These are phyloP conservation scores for Caenorhabditis elegans DNA, from an alignment of 1,140 invertebrate species.

Conservation along the genomic window DNA sequence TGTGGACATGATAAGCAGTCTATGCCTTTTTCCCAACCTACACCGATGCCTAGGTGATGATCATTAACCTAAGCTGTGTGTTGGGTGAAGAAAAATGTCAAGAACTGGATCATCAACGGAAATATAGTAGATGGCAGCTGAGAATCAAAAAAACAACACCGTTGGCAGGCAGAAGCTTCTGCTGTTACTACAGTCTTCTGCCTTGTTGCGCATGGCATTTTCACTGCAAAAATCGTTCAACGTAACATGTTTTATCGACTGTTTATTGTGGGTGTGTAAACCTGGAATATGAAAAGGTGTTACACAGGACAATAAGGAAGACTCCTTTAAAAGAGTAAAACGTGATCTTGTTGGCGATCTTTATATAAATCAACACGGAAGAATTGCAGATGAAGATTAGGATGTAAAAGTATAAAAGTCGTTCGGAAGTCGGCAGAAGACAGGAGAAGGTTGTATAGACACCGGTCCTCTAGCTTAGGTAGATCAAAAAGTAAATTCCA, in stretches of 20 bases:
- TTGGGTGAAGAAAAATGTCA: not conserved
- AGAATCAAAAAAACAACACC: too few relatives aligned
- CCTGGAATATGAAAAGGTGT: not conserved
- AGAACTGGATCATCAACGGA: not conserved
- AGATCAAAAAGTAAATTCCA: too few relatives aligned
- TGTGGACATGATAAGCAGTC: not conserved
- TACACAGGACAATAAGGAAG: not conserved
- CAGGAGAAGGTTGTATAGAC: too few relatives aligned
- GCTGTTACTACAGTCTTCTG: not conserved
- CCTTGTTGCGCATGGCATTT: not conserved
- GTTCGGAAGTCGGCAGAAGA: too few relatives aligned
- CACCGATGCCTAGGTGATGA: not conserved
- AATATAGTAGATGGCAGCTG: not conserved
- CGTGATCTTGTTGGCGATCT: too few relatives aligned
- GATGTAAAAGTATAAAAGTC: too few relatives aligned
- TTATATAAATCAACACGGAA: too few relatives aligned
- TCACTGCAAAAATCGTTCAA: not conserved
- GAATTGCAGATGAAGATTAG: too few relatives aligned
- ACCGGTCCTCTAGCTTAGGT: too few relatives aligned
- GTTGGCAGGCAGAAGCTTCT: too few relatives aligned
- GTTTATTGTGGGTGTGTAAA: not conserved
- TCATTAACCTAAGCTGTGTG: not conserved
- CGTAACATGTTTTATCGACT: slow-evolving; percentile 22
- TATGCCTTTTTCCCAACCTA: not conserved
- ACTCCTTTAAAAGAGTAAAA: too few relatives aligned